Evolutionary conservation across 2,888 invertebrate genomes (phyloP), one percentile per base, ranked within the genome.

Genomic region (Archaeoteleia sp.): DNA sequence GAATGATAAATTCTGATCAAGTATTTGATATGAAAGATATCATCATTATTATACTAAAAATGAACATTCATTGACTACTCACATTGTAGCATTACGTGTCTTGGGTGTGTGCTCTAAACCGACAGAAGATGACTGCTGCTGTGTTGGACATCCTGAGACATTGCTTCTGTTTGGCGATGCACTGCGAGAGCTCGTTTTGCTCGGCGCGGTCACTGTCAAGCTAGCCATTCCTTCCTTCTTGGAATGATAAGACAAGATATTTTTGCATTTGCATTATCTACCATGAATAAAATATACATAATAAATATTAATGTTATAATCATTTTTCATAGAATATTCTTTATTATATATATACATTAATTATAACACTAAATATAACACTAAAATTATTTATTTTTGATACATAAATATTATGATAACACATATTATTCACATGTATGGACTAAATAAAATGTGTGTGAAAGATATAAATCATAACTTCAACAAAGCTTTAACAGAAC

Each of bases 101-200:
- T 82, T 84, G 67, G 78, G 72, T 58, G 77, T 76, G 54, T 80
- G 78, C 55, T 85, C 84, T 68, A 75, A 74, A 74, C 69, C 76
- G 67, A 67, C 58, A 43, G 79, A 62, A 27, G 68, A 71, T 53
- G 78, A 77, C n/a, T 70, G 46, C 48, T 77, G n/a, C n/a, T n/a
- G n/a, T n/a, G n/a, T n/a, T n/a, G n/a, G 75, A 57, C 75, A 73
- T 40, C 68, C 75, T 43, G 72, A 60, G 46, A 75, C 70, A 57
- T 74, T 79, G 66, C 74, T 77, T 77, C 84, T 78, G 70, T 73
- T 84, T 15, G 84, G 84, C 54, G 84, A 85, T 67, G 82, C 71
- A 70, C 84, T 84, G 34, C 84, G 80, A 3, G 84, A 84, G 74
- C 82, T 83, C 74, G 76, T 82, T 63, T 83, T 84, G 74, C 82